Evolutionary conservation across 2,797 vertebrate species (phyloP).

Genomic region (Sphaeramia orbicularis): DNA sequence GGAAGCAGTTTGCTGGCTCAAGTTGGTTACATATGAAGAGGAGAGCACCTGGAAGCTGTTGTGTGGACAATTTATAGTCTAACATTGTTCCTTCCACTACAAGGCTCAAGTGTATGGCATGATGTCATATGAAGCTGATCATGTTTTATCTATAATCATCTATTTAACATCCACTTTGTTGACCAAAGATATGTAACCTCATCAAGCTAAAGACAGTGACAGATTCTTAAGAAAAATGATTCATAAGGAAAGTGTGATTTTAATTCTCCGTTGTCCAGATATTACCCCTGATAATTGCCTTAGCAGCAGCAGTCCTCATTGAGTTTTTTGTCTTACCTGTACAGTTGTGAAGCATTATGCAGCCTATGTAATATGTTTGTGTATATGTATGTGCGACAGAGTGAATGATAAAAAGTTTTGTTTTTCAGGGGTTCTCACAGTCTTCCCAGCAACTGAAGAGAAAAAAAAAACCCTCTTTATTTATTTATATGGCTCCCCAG

Average conservation of each 20-base stretch:
- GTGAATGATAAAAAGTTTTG: slow-evolving; percentile 34
- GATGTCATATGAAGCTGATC: slow-evolving; percentile 47
- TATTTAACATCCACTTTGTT: slow-evolving; percentile 50
- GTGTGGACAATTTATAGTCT: slow-evolving; percentile 45
- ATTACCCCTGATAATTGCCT: not conserved
- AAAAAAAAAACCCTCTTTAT: slow-evolving; percentile 61
- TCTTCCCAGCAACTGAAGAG: slow-evolving; percentile 49
- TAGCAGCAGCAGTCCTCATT: slow-evolving; percentile 3
- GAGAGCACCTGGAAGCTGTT: slow-evolving; percentile 31
- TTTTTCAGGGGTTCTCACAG: slow-evolving; percentile 40
- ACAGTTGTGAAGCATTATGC: slow-evolving; percentile 25
- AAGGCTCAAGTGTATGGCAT: slow-evolving; percentile 47
- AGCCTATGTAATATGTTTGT: slow-evolving; percentile 60
- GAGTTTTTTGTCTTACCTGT: not conserved
- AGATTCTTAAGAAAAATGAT: slow-evolving; percentile 6
- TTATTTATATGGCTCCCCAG: slow-evolving; percentile 65
- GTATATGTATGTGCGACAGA: slow-evolving; percentile 57
- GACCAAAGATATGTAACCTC: slow-evolving; percentile 64
- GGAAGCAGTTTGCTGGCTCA: slow-evolving; percentile 30
- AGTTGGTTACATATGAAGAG: slow-evolving; percentile 50
- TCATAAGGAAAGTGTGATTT: not conserved
- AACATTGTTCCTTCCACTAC: slow-evolving; percentile 35
- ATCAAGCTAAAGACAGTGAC: slow-evolving; percentile 26
- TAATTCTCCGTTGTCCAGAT: slow-evolving; percentile 3
- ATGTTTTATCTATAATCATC: slow-evolving; percentile 39